phyloP scores from a whole-genome alignment of 2,888 invertebrate genomes.

The Dasypogon diadema region DNA sequence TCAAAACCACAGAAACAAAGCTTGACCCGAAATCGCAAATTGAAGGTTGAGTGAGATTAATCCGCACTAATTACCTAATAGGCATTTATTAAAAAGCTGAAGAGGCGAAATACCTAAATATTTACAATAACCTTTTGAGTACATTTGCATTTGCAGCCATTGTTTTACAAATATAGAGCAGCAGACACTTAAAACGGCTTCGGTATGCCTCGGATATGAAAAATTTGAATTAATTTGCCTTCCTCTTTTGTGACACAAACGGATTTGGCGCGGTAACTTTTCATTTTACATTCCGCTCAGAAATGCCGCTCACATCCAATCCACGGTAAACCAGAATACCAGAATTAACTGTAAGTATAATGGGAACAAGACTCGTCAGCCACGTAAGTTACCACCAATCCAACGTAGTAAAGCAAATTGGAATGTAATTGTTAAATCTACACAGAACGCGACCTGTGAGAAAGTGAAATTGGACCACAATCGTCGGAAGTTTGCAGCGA shows the following conservation, averaged over 20 bases:
- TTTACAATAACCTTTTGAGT: not conserved
- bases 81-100: too few species aligned
- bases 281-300: constrained; percentile 12
- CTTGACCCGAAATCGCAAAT: too few species aligned
- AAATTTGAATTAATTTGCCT: not conserved
- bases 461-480: constrained; percentile 27
- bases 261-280: not conserved
- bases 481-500: constrained; percentile 11
- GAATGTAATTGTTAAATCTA: constrained; percentile 4
- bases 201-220: not conserved
- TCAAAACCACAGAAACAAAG: too few species aligned
- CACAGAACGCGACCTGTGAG: constrained; percentile 10
- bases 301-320: not conserved
- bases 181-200: not conserved
- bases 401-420: not conserved
- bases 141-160: not conserved
- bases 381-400: not conserved
- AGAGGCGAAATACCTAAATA: too few species aligned
- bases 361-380: constrained; percentile 2
- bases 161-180: not conserved
- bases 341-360: not conserved
- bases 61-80: too few species aligned
- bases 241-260: not conserved
- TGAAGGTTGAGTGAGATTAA: too few species aligned
- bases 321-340: not conserved